These are phyloP conservation scores for Patagioenas fasciata DNA, from an alignment of 2,113 vertebrate genomes.

Conservation along the genomic window DNA sequence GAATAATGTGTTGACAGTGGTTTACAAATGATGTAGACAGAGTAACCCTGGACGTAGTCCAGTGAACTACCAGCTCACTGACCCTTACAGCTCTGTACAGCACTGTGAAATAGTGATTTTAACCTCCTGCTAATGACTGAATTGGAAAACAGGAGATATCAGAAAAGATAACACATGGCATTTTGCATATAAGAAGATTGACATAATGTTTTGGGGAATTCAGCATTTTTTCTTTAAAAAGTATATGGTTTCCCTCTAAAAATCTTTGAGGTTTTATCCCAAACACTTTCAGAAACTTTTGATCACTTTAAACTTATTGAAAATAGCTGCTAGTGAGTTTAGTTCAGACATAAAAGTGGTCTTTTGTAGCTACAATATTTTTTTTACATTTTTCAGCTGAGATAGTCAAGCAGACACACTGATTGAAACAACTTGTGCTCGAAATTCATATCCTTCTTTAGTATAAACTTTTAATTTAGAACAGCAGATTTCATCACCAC, in stretches of 20 bases:
- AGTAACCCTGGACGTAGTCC: background rate
- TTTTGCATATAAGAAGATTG: background rate
- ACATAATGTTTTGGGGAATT: fast-evolving
- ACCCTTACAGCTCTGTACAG: background rate
- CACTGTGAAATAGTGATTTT: background rate
- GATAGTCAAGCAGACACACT: background rate
- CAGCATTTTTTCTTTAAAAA: background rate
- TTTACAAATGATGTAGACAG: background rate
- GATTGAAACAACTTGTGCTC: background rate
- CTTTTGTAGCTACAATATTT: background rate
- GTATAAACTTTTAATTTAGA: background rate
- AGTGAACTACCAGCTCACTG: background rate
- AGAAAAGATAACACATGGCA: background rate
- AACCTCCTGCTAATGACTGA: background rate
- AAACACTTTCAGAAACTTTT: background rate
- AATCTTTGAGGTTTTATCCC: background rate
- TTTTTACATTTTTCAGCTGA: background rate
- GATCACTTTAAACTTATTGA: background rate
- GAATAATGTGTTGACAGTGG: background rate
- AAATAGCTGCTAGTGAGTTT: background rate
- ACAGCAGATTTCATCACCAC: background rate
- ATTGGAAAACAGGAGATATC: background rate
- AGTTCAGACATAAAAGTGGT: too few relatives aligned
- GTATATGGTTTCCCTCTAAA: background rate
- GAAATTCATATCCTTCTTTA: background rate